phyloP scores from a whole-genome alignment of 1,140 invertebrate genomes.

The Zaprionus lachaisei region DNA sequence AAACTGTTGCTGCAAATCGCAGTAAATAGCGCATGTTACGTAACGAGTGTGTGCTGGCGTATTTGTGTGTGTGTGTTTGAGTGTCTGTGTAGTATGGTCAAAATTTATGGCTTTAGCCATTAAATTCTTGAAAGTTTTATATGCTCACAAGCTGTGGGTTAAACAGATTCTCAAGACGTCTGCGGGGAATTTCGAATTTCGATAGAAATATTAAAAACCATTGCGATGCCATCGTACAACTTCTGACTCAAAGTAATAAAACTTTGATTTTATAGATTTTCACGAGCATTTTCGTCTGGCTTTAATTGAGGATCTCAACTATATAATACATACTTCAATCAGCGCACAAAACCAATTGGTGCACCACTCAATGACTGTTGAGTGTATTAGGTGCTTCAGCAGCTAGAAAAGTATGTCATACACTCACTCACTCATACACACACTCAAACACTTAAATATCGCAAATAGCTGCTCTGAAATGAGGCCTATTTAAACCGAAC shows the following conservation, averaged over 20 bases:
- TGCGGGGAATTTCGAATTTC: neutral
- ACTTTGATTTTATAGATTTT: neutral
- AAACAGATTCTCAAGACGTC: slow-evolving; percentile 1
- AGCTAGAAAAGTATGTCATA: slow-evolving; percentile 37
- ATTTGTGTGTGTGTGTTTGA: slow-evolving; percentile 9
- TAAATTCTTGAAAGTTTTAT: slow-evolving; percentile 69
- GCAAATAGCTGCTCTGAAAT: slow-evolving; percentile 46
- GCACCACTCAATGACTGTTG: slow-evolving; percentile 23
- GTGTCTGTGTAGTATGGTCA: slow-evolving; percentile 18
- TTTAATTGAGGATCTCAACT: neutral
- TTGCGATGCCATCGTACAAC: neutral
- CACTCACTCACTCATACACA: slow-evolving; percentile 6
- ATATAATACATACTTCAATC: slow-evolving; percentile 35
- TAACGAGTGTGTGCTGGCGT: slow-evolving; percentile 8
- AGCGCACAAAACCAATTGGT: slow-evolving; percentile 21
- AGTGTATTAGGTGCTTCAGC: slow-evolving; percentile 23
- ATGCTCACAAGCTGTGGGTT: slow-evolving; percentile 32
- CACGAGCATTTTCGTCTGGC: neutral
- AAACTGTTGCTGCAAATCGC: slow-evolving; percentile 62
- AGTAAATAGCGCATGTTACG: slow-evolving; percentile 63
- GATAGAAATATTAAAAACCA: neutral
- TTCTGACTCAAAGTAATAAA: neutral
- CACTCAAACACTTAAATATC: slow-evolving; percentile 46
- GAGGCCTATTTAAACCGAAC: slow-evolving; percentile 69
- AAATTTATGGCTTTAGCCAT: slow-evolving; percentile 62